phyloP scores from a whole-genome alignment of 2,888 invertebrate genomes.

The Panzeria rudis region DNA sequence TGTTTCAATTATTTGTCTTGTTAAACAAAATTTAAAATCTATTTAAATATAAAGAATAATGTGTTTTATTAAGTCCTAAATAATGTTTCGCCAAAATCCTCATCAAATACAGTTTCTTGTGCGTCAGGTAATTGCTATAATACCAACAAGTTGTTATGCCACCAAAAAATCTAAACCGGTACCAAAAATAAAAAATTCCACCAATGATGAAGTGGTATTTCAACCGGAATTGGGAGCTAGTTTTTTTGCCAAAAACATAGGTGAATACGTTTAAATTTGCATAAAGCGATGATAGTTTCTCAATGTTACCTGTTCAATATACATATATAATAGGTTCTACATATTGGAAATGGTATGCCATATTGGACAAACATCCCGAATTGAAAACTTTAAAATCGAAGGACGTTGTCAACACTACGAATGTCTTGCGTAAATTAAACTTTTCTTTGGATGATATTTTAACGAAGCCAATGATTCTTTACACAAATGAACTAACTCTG shows the following conservation, averaged over 20 bases:
- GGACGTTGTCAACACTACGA: slow-evolving; percentile 77
- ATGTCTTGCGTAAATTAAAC: slow-evolving; percentile 78
- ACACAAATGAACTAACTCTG: slow-evolving; percentile 85
- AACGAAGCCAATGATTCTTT: slow-evolving; percentile 85
- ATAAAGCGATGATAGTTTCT: not conserved
- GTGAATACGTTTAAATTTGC: slow-evolving; percentile 11
- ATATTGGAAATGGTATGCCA: slow-evolving; percentile 76
- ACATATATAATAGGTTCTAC: slow-evolving; percentile 75
- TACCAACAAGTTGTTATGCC: slow-evolving; percentile 43
- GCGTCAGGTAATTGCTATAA: slow-evolving; percentile 29
- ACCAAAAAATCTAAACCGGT: slow-evolving; percentile 5
- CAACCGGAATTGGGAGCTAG: slow-evolving; percentile 35
- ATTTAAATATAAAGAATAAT: not conserved
- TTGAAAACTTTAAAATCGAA: slow-evolving; percentile 78
- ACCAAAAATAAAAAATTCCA: not conserved
- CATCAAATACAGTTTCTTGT: slow-evolving; percentile 26
- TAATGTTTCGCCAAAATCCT: slow-evolving; percentile 42
- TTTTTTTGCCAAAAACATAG: slow-evolving; percentile 63
- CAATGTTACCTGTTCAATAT: not conserved
- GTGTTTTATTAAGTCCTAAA: slow-evolving; percentile 12
- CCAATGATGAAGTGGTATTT: slow-evolving; percentile 27
- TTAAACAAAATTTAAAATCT: not conserved
- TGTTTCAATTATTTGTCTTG: not conserved
- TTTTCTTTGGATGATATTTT: slow-evolving; percentile 85
- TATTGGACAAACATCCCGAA: slow-evolving; percentile 79